Evolutionary conservation across 1,140 invertebrate species (phyloP).

Genomic region (Eumaeus atala): DNA sequence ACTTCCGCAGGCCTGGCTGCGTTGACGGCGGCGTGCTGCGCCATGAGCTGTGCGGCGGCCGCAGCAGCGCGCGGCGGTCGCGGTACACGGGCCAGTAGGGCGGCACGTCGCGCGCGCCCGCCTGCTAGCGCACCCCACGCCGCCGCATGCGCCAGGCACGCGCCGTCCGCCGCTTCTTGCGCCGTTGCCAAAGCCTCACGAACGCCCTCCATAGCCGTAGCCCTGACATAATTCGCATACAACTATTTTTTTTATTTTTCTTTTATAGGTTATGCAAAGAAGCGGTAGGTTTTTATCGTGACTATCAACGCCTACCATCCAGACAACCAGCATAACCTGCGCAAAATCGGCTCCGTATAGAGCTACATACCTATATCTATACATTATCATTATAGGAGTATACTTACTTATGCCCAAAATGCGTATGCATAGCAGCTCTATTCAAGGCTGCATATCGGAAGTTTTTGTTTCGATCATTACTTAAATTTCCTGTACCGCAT

Average conservation of each 20-base stretch:
- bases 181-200: slow-evolving; percentile 90
- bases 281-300: too few relatives aligned
- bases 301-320: too few relatives aligned
- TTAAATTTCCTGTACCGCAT: slow-evolving; percentile 51
- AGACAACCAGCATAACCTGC: neutral
- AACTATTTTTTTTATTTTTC: slow-evolving; percentile 4
- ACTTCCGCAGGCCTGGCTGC: slow-evolving; percentile 43
- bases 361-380: too few relatives aligned
- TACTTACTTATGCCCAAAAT: slow-evolving; percentile 88
- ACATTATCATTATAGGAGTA: too few relatives aligned
- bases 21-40: slow-evolving; percentile 55
- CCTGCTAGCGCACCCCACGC: slow-evolving; percentile 83
- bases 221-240: slow-evolving; percentile 57
- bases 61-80: slow-evolving; percentile 43
- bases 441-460: slow-evolving; percentile 93
- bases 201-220: slow-evolving; percentile 85
- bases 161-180: slow-evolving; percentile 90
- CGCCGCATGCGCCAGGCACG: slow-evolving; percentile 89
- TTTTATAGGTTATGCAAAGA: too few relatives aligned
- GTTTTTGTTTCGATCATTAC: slow-evolving; percentile 81
- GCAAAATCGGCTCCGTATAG: too few relatives aligned
- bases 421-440: slow-evolving; percentile 88
- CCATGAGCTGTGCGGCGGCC: slow-evolving; percentile 48
- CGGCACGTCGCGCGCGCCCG: slow-evolving; percentile 42
- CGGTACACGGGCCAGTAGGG: slow-evolving; percentile 38